Conservation (phyloP, 2,113 vertebrate species). For the Murina feae region DNA sequence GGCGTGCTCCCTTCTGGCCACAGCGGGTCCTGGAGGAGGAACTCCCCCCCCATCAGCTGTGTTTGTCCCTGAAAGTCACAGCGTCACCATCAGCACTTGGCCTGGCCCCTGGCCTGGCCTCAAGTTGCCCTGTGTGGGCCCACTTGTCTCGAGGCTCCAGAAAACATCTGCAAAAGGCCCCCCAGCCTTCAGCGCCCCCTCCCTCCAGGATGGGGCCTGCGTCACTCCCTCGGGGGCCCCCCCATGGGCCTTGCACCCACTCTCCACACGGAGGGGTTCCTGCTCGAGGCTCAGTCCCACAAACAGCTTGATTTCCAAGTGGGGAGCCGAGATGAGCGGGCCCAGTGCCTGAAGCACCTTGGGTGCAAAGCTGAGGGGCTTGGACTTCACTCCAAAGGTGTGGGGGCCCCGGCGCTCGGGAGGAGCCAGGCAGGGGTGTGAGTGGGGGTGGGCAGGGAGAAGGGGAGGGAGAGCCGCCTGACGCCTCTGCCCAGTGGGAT, state of each 20-base stretch:
- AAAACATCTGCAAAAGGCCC: background rate
- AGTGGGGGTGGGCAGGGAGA: too few relatives aligned
- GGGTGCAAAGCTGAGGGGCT: rapidly evolving
- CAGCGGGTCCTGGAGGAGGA: background rate
- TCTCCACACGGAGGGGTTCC: background rate
- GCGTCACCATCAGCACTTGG: background rate
- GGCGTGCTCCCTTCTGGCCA: too few relatives aligned
- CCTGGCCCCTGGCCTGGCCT: background rate
- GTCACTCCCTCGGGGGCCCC: rapidly evolving
- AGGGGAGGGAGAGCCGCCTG: rapidly evolving
- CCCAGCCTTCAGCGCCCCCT: background rate
- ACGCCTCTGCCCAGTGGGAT: background rate
- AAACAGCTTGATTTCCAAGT: background rate
- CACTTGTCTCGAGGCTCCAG: background rate
- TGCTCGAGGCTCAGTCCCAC: background rate
- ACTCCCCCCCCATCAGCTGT: background rate
- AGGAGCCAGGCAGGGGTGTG: too few relatives aligned
- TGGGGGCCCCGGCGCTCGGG: rapidly evolving
- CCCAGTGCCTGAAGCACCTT: background rate
- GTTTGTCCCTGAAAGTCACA: background rate
- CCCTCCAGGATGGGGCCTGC: rapidly evolving
- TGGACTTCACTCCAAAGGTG: background rate
- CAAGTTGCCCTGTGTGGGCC: background rate
- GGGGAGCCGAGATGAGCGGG: rapidly evolving
- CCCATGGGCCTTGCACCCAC: rapidly evolving